Percentiles rank a stretch among this genome's conserved stretches.
Evolutionary conservation across 2,888 invertebrate genomes (phyloP).

Genomic region (Strigamia transsilvanica): DNA sequence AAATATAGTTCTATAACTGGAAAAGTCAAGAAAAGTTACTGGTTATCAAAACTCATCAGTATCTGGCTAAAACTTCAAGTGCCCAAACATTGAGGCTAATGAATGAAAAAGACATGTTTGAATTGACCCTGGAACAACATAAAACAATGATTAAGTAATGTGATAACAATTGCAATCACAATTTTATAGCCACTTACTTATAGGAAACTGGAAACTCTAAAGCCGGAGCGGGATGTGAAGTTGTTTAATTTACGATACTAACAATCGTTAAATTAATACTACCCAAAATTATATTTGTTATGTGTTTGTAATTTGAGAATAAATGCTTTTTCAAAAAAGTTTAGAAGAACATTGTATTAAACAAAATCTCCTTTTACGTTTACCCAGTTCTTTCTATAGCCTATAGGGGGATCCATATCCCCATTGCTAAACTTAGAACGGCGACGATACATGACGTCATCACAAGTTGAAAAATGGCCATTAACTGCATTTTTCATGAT

Average conservation of each 20-base stretch:
- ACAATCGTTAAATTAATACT: not conserved
- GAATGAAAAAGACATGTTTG: not conserved
- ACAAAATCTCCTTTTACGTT: no score
- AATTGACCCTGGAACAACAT: conserved; percentile 12
- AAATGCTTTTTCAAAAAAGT: no score
- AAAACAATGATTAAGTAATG: conserved; percentile 19
- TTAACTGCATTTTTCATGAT: not conserved
- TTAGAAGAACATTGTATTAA: no score
- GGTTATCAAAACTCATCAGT: not conserved
- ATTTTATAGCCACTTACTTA: not conserved
- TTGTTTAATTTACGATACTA: not conserved
- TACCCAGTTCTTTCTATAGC: no score
- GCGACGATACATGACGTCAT: no score
- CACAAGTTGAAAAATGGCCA: no score
- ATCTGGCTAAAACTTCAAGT: conserved; percentile 21
- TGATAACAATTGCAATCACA: not conserved
- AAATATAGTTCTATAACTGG: conserved; percentile 3
- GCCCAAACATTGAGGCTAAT: not conserved
- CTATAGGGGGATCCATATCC: no score
- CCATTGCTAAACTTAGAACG: no score
- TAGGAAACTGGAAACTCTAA: not conserved
- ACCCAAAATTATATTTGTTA: not conserved
- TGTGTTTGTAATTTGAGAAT: no score
- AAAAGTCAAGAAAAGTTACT: conserved; percentile 38
- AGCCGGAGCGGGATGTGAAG: conserved; percentile 12